Evolutionary conservation across 2,888 invertebrate genomes (phyloP).

Genomic region (Chrysolina haemoptera): DNA sequence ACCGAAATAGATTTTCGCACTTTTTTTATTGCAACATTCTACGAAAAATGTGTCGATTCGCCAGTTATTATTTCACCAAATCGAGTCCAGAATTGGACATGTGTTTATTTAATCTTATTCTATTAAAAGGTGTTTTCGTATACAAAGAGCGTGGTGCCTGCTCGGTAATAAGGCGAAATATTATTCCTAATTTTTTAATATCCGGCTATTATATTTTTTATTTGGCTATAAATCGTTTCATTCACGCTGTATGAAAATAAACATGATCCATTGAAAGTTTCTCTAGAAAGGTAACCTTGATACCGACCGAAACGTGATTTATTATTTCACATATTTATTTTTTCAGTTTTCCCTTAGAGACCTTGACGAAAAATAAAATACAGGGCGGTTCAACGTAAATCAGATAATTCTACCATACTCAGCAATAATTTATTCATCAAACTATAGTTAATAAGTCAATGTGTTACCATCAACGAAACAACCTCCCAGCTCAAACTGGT

Average conservation of each 20-base stretch:
- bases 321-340: not conserved
- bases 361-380: not conserved
- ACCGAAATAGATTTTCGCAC: slow-evolving; percentile 10
- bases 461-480: too few species aligned
- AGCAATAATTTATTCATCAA: too few species aligned
- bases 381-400: too few species aligned
- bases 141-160: not conserved
- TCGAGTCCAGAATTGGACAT: slow-evolving; percentile 1
- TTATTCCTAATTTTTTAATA: slow-evolving; percentile 4
- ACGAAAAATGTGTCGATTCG: not conserved
- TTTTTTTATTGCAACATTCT: slow-evolving; percentile 9
- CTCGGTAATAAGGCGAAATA: not conserved
- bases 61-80: not conserved
- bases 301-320: not conserved
- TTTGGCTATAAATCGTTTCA: not conserved
- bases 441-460: too few species aligned
- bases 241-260: slow-evolving; percentile 3
- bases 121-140: slow-evolving; percentile 20
- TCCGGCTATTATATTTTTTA: not conserved
- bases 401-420: too few species aligned
- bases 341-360: not conserved
- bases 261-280: not conserved
- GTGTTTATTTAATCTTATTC: slow-evolving; percentile 15
- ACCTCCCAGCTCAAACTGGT: too few species aligned
- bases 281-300: not conserved